Base-by-base conservation (phyloP, 2,113 vertebrate genomes). In the Natator depressus region DNA sequence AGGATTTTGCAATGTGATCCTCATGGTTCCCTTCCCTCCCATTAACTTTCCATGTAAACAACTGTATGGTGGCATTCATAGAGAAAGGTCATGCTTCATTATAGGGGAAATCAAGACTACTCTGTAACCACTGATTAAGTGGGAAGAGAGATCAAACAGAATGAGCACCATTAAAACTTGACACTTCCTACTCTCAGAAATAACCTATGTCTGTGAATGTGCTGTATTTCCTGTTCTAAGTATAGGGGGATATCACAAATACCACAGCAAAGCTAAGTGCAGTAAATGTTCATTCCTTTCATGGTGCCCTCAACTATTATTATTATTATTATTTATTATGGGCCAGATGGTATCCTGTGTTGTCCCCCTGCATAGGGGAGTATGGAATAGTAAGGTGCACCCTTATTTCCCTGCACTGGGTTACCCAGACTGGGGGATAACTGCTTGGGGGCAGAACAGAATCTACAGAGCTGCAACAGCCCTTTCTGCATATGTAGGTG, bases 81-180 rank as follows among this genome's bases (percentile, higher is more conserved):
- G 38, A 87, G 87, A 93, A 96, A 96, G 87, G 90, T 94, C 89
- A 78, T 0, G 25, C 16, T 27, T 38, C 20, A 35, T 59, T 38
- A 10, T 49, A 3, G 57, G 80, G 85, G 11, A 62, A 76, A 76
- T 42, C 72, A 76, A 96, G 35, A 46, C 80, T 49, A 3, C 31
- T 91, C 78, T 83, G 55, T 54, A 65, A 90, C 82, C 35, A 89
- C 22, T 24, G 87, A 92, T 84, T 62, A 57, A 57, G 82, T 72
- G 72, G 12, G 12, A 76, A 81, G 93, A 89, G 87, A 19, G 31
- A n/a, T n/a, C 35, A 80, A 59, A 54, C 25, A 55, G 5, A 85
- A 81, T 1, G 2, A 69, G 35, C 35, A 6, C 78, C 87, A 3
- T 55, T 35, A 25, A 82, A 90, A 87, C 89, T 90, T 85, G 84